Evolutionary conservation across 2,797 vertebrate genomes (phyloP).

Genomic region (Ctenosaura bakeri): DNA sequence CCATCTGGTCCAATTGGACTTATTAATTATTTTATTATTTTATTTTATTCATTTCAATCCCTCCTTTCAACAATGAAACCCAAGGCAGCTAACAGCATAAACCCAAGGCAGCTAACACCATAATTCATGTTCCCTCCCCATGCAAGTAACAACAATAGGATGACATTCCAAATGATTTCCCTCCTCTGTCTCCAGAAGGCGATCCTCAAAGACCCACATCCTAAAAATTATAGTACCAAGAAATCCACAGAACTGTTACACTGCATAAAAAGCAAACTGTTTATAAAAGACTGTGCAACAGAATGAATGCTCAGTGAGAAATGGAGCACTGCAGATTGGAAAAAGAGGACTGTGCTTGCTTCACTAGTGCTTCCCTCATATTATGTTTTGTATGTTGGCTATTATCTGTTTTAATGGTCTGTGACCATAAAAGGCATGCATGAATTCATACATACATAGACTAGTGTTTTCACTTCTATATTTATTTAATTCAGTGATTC

Average conservation of each 20-base stretch:
- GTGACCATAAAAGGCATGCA: too few relatives aligned
- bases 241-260: background rate
- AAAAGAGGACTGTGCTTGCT: background rate
- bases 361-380: background rate
- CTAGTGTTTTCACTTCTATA: slow-evolving; percentile 23
- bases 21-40: too few relatives aligned
- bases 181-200: background rate
- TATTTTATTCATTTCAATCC: too few relatives aligned
- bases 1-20: background rate
- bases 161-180: background rate
- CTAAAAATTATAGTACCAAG: background rate
- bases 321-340: background rate
- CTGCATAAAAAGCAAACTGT: slow-evolving; percentile 13
- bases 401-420: too few relatives aligned
- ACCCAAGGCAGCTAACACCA: too few relatives aligned
- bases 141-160: background rate
- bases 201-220: background rate
- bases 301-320: background rate
- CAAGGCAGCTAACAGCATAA: too few relatives aligned
- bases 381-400: too few relatives aligned
- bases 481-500: slow-evolving; percentile 7
- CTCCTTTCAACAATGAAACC: too few relatives aligned
- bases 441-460: too few relatives aligned
- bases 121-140: too few relatives aligned
- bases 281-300: background rate